Conservation (phyloP, 2,888 invertebrate genomes). For the Drosophila percnosoma region DNA sequence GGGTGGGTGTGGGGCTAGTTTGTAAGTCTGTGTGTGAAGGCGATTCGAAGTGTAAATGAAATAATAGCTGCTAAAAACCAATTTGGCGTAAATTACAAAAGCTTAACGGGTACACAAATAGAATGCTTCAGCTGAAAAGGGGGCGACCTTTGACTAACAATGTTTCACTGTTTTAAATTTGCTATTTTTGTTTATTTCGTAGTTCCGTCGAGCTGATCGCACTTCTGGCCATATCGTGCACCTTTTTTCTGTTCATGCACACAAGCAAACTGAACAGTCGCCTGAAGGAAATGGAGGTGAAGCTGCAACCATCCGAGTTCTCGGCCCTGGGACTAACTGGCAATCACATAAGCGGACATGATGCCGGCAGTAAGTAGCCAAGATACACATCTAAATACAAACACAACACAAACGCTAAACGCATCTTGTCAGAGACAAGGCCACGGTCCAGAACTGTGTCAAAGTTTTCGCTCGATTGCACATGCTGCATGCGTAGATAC, state of each 20-base stretch:
- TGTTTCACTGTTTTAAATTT: slow-evolving; percentile 20
- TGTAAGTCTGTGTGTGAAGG: slow-evolving; percentile 64
- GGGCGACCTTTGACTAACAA: slow-evolving; percentile 59
- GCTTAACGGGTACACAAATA: slow-evolving; percentile 52
- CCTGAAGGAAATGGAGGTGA: slow-evolving; percentile 92
- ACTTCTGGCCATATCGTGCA: slow-evolving; percentile 92
- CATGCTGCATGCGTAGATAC: slow-evolving; percentile 34
- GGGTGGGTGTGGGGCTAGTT: background rate
- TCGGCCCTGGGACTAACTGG: slow-evolving; percentile 84
- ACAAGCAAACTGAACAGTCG: slow-evolving; percentile 93
- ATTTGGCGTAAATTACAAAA: slow-evolving; percentile 75
- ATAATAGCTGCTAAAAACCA: slow-evolving; percentile 78
- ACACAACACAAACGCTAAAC: slow-evolving; percentile 5
- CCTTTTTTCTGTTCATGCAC: slow-evolving; percentile 93
- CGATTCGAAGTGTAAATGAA: slow-evolving; percentile 74
- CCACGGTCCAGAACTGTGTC: slow-evolving; percentile 42
- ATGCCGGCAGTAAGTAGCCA: slow-evolving; percentile 83
- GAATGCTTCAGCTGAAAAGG: slow-evolving; percentile 24
- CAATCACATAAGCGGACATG: slow-evolving; percentile 82
- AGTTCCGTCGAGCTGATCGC: slow-evolving; percentile 94
- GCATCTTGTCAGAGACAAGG: slow-evolving; percentile 38
- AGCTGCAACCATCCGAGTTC: slow-evolving; percentile 88
- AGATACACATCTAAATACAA: slow-evolving; percentile 32
- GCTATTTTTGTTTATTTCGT: slow-evolving; percentile 76
- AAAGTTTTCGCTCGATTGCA: slow-evolving; percentile 57